Base-by-base conservation (phyloP, 2,797 vertebrate species). In the Sebastes flavidus region DNA sequence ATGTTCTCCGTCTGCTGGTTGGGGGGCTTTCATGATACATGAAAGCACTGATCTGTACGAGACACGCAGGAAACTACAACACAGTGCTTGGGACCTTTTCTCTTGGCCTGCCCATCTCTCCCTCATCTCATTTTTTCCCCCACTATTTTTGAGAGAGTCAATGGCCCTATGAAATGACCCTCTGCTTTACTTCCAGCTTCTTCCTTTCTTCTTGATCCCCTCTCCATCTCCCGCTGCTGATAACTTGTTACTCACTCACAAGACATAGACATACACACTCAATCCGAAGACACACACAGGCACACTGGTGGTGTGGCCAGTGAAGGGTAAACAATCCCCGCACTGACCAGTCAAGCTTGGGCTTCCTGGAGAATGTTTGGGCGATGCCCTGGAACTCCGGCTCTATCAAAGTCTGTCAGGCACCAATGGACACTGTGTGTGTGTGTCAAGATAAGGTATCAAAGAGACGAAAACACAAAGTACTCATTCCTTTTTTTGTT, bases 321-420 rank as follows among this genome's bases (percentile, higher is more conserved):
- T 84, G 80, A 79, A 89, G 90, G 77, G 84, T 83, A 87, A 90
- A 90, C 88, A 89, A 89, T 90, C 82, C 85, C 72, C n/a, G 38
- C 55, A 66, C 75, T 84, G 87, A 82, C 81, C 87, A 78, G 87
- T 82, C 75, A 65, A 88, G 90, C 88, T 68, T 81, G 85, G 78
- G 72, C 85, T 84, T 91, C 87, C 80, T 58, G 78, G 77, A 88
- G 72, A 88, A 83, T 80, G 82, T 91, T 52, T 75, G 85, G 80
- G 70, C 84, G 82, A 83, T 79, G 88, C 70, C 75, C 83, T 86
- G 88, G 61, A 91, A 89, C 87, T 84, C 18, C 46, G 66, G 77
- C 58, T 86, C 83, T 42, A 84, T 91, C 92, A 82, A 65, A 87
- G 73, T 72, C 86, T 70, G 88, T 88, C 87, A 87, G 65, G 87